Conservation (phyloP, 2,797 vertebrate species). For the Pipistrellus nathusii region DNA sequence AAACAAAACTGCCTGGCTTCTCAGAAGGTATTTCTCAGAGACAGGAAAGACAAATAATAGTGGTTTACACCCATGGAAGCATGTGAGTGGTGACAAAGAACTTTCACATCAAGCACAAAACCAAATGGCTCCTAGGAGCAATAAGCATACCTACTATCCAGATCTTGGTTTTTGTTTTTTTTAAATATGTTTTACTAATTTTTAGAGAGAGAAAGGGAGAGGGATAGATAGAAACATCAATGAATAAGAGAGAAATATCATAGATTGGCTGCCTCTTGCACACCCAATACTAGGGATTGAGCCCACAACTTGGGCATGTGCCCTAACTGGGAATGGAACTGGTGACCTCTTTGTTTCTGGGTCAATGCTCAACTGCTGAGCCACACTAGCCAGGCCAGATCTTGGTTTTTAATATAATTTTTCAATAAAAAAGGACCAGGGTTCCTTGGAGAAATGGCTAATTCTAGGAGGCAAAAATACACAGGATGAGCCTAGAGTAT, state of each 20-base stretch:
- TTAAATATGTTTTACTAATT: no score
- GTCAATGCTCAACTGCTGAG: no score
- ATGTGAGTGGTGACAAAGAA: neutral
- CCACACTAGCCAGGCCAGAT: neutral
- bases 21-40: neutral
- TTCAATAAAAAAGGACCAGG: conserved; percentile 13
- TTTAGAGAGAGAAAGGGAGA: no score
- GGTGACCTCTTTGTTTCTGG: no score
- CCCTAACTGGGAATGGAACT: no score
- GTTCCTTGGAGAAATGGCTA: conserved; percentile 14
- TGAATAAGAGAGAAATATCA: no score
- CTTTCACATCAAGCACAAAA: neutral
- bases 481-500: neutral
- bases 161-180: neutral
- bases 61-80: neutral
- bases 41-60: neutral
- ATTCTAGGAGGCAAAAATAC: conserved; percentile 15
- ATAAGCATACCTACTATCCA: neutral
- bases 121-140: neutral
- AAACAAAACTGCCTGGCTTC: conserved; percentile 44
- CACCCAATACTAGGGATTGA: no score
- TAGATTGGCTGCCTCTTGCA: no score
- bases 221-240: no score
- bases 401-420: neutral
- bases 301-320: no score